Conservation (phyloP, 1,140 invertebrate genomes). For the Neodiprion fabricii region DNA sequence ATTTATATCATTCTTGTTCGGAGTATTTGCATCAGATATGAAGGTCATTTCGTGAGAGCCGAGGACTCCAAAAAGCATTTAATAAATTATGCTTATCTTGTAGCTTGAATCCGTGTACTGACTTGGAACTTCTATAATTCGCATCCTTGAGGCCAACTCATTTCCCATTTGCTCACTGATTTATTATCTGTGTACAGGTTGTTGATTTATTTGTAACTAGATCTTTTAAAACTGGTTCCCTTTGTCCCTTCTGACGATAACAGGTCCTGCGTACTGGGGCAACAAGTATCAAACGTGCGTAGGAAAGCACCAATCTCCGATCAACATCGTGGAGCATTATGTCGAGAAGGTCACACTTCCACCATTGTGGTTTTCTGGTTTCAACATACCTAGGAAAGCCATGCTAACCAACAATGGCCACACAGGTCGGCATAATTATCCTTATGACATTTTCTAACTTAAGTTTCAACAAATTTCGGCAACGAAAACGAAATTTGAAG, state of each 20-base stretch:
- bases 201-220: too few relatives aligned
- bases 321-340: slow-evolving; percentile 77
- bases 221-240: too few relatives aligned
- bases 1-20: background rate
- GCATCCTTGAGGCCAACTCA: too few relatives aligned
- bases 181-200: too few relatives aligned
- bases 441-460: slow-evolving; percentile 3
- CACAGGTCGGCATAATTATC: slow-evolving; percentile 64
- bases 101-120: too few relatives aligned
- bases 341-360: slow-evolving; percentile 66
- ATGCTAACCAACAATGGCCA: slow-evolving; percentile 79
- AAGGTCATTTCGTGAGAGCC: too few relatives aligned
- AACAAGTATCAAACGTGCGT: slow-evolving; percentile 71
- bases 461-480: background rate
- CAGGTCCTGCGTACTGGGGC: slow-evolving; percentile 76
- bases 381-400: slow-evolving; percentile 63
- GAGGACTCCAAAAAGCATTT: too few relatives aligned
- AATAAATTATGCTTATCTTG: too few relatives aligned
- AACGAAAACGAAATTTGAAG: too few relatives aligned
- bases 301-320: slow-evolving; percentile 84
- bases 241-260: background rate
- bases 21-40: too few relatives aligned
- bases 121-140: too few relatives aligned
- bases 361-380: slow-evolving; percentile 64
- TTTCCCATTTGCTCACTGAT: too few relatives aligned